phyloP scores from a whole-genome alignment of 1,140 invertebrate species.

The Solenopsis fugax region DNA sequence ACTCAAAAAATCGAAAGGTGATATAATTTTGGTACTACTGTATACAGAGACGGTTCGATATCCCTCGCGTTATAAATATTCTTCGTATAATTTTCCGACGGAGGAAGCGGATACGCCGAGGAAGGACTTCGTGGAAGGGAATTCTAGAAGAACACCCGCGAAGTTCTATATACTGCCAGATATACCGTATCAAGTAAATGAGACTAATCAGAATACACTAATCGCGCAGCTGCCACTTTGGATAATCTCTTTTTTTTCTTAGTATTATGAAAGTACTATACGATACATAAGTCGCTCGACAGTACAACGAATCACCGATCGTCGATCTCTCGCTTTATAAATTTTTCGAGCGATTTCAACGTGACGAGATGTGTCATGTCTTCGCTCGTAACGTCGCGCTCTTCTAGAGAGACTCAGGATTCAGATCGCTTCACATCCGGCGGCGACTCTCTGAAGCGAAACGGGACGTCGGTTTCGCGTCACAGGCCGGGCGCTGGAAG shows the following conservation, averaged over 20 bases:
- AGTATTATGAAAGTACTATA: slow-evolving; percentile 24
- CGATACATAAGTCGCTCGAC: not conserved
- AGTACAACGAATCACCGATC: slow-evolving; percentile 28
- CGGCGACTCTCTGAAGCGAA: not conserved
- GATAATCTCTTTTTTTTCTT: not conserved
- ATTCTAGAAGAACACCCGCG: slow-evolving; percentile 3
- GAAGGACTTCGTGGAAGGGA: slow-evolving; percentile 32
- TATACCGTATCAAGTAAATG: not conserved
- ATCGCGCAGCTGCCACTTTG: slow-evolving; percentile 34
- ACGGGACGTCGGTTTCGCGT: slow-evolving; percentile 12
- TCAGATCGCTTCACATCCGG: not conserved
- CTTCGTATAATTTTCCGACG: not conserved
- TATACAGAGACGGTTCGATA: not conserved
- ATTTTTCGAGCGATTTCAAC: slow-evolving; percentile 29
- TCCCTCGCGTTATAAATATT: not conserved
- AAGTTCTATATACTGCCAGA: slow-evolving; percentile 32
- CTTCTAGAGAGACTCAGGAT: not conserved
- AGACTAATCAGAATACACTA: slow-evolving; percentile 26
- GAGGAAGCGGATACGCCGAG: not conserved
- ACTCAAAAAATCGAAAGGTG: too few species aligned
- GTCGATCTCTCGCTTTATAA: not conserved
- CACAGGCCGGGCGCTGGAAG: not conserved
- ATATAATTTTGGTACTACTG: too few species aligned
- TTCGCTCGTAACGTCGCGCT: not conserved
- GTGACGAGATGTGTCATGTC: not conserved